Evolutionary conservation across 2,797 vertebrate species (phyloP), one percentile per base, ranked within the genome.

Genomic region (Peromyscus nudipes): DNA sequence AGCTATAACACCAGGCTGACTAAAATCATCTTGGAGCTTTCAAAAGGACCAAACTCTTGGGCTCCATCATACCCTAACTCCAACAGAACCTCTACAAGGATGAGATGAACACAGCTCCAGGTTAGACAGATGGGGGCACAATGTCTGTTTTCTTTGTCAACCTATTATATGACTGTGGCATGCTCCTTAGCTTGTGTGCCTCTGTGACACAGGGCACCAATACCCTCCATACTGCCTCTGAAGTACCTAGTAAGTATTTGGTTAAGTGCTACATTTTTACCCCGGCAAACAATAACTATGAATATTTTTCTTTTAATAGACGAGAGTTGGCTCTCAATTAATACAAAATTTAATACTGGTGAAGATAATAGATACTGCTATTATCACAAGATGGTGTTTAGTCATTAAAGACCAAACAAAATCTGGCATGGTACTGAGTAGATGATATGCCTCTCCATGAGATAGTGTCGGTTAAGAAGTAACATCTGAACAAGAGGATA

Each of bases 391-490:
- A 64, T 5, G 1, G 71, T 52, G 34, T 29, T 9, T 25, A 80
- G 84, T 23, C 88, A 60, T 43, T 43, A 64, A 96, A 94, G 40
- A 57, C 25, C 92, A 88, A 94, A 65, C 0, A 23, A 75, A 55
- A 2, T 27, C 4, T 62, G 76, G 5, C 60, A 77, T 17, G 62
- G 3, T 6, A 27, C 31, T 60, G 29, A 10, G 49, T 65, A 62
- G 25, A 49, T 65, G n/a, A 93, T 29, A 6, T 75, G 13, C 25
- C 4, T 55, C 34, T 96, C 37, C 27, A 2, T 81, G 21, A 91
- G 25, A 49, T 7, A 85, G 10, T 55, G 0, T 40, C 2, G 0
- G 3, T 85, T 82, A 67, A 92, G 88, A 89, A 13, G 2, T 29
- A 93, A 25, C 17, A 85, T 67, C 27, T 21, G 11, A 88, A 43